Evolutionary conservation across 1,140 invertebrate species (phyloP), one percentile per base, ranked within the genome.

Genomic region (Zaprionus inermis): DNA sequence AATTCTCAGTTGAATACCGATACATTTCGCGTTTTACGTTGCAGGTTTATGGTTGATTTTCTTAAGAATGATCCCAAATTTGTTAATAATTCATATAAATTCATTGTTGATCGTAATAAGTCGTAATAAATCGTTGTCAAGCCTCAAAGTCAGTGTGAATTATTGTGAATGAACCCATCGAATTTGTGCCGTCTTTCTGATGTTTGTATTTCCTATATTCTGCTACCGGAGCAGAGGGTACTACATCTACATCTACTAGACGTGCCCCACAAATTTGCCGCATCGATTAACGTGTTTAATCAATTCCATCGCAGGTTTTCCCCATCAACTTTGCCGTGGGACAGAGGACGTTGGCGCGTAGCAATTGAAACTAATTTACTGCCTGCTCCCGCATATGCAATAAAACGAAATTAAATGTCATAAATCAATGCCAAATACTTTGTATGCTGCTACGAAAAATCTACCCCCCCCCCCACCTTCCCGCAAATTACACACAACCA

Each of bases 381-480:
- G 63, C 59, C 49, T 44, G 46, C 51, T 30, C 6, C 44, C 20
- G 67, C 18, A 57, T 55, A 56, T 78, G 78, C 59, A 85, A 78
- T 84, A 76, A 76, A 76, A 82, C 65, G 77, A 72, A 88, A 84
- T 88, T 88, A 74, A 72, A 69, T 81, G 77, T 68, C 71, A 89
- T 88, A 88, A 89, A 88, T 88, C 84, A 89, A 72, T 30, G 69
- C n/a, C 63, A 54, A 81, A 86, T 76, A 79, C 66, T 61, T 72
- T 68, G 34, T 30, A 4, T 69, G 24, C 24, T 28, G 3, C 24
- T 28, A 28, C 24, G 24, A 28, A 0, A 5, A 28, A 28, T 54
- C 56, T 56, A 22, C 41, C 38, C 56, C 24, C 52, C 38, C 3
- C 20, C 41, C 36, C 22, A 32, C 36, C 38, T 16, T 22, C n/a